These are phyloP conservation scores for Silurus lanzhouensis DNA, from an alignment of 2,797 vertebrate genomes.

Conservation along the genomic window DNA sequence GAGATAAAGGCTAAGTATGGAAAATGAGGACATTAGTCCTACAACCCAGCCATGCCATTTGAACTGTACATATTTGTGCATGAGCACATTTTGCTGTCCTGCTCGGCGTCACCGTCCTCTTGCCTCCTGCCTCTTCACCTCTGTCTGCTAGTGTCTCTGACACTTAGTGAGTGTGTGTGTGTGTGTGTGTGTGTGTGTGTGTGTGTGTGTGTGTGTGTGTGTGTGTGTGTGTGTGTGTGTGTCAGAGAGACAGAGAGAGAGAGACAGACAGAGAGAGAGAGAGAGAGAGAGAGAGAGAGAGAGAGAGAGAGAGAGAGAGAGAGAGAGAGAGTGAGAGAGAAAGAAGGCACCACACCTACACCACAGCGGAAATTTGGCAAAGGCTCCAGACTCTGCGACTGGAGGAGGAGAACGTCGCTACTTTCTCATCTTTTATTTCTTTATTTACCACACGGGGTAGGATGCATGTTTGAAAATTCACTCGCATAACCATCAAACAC, in stretches of 20 bases:
- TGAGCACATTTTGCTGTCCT: conserved; percentile 17
- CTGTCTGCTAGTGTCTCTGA: conserved; percentile 59
- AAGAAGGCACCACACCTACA: conserved; percentile 77
- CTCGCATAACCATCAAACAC: conserved; percentile 39
- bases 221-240: too few relatives aligned
- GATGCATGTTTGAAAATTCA: conserved; percentile 40
- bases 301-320: not conserved
- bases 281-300: conserved; percentile 35
- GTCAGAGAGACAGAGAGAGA: conserved; percentile 36
- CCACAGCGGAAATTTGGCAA: conserved; percentile 81
- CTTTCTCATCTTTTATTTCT: conserved; percentile 60
- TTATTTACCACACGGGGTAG: conserved; percentile 47
- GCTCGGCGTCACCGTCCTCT: conserved; percentile 58
- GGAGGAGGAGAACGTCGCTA: conserved; percentile 61
- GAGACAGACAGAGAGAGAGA: not conserved
- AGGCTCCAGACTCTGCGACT: conserved; percentile 77
- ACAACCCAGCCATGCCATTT: conserved; percentile 50
- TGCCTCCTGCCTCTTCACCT: conserved; percentile 50
- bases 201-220: not conserved
- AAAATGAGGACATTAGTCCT: conserved; percentile 48
- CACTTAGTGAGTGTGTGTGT: conserved; percentile 47
- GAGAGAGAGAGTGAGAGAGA: conserved; percentile 48
- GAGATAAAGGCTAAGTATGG: conserved; percentile 5
- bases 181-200: conserved; percentile 45
- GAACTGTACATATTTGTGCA: conserved; percentile 14